phyloP scores from a whole-genome alignment of 2,888 invertebrate genomes.

The Heliconius cydno region DNA sequence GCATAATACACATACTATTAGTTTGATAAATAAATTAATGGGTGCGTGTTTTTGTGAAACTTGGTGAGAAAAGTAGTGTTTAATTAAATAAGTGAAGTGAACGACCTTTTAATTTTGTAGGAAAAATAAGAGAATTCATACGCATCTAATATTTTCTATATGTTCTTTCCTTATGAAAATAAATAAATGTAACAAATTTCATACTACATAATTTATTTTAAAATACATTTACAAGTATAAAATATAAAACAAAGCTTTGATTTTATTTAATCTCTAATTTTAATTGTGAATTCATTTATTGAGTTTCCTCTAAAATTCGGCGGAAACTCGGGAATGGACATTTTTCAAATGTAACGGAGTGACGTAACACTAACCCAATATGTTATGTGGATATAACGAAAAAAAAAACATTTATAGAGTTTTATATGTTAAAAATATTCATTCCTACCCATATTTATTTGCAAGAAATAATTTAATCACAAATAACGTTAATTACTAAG shows the following conservation, averaged over 20 bases:
- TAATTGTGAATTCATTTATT: no score
- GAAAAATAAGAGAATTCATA: slow-evolving; percentile 1
- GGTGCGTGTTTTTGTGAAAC: slow-evolving; percentile 40
- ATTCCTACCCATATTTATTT: neutral
- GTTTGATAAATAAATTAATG: slow-evolving; percentile 22
- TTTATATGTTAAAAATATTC: no score
- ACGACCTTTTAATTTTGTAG: slow-evolving; percentile 24
- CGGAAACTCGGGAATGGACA: no score
- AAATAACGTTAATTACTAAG: slow-evolving; percentile 48
- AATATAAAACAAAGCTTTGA: neutral
- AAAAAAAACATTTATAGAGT: neutral
- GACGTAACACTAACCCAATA: no score
- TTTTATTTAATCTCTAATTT: no score
- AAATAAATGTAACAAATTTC: neutral
- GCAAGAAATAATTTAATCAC: neutral
- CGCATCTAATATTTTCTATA: neutral
- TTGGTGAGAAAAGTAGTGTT: slow-evolving; percentile 35
- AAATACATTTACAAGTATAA: no score
- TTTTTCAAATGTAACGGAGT: no score
- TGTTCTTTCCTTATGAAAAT: neutral
- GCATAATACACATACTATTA: slow-evolving; percentile 38
- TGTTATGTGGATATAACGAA: no score
- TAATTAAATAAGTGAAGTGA: slow-evolving; percentile 40
- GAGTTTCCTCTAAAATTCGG: no score
- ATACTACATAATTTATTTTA: no score